Evolutionary conservation across 2,888 invertebrate species (phyloP).

Genomic region (Drosophila mercatorum): DNA sequence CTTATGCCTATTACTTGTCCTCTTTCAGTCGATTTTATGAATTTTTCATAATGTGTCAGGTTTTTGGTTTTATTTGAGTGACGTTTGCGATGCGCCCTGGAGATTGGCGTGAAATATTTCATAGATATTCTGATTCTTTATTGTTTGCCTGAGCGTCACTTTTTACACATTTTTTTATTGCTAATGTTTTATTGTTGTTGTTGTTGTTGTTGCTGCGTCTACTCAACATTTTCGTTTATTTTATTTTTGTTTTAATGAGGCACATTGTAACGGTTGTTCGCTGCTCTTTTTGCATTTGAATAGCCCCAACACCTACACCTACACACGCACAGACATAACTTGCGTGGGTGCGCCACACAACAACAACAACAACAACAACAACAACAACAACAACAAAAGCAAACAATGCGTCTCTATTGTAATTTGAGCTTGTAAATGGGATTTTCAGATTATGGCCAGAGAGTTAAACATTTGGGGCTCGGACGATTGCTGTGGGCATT

Average conservation of each 20-base stretch:
- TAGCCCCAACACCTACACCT: slow-evolving; percentile 44
- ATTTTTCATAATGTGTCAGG: slow-evolving; percentile 37
- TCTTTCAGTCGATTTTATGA: slow-evolving; percentile 36
- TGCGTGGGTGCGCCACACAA: slow-evolving; percentile 65
- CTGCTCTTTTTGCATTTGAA: slow-evolving; percentile 79
- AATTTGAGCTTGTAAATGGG: slow-evolving; percentile 70
- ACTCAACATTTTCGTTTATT: slow-evolving; percentile 36
- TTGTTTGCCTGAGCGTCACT: slow-evolving; percentile 65
- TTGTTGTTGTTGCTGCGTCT: slow-evolving; percentile 25
- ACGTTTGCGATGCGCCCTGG: slow-evolving; percentile 50
- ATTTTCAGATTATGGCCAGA: slow-evolving; percentile 59
- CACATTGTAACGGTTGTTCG: slow-evolving; percentile 74
- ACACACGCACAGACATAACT: slow-evolving; percentile 19
- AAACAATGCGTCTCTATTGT: slow-evolving; percentile 74
- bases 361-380: slow-evolving; percentile 31
- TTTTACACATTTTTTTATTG: slow-evolving; percentile 70
- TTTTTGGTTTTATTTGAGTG: slow-evolving; percentile 29
- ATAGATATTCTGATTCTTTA: slow-evolving; percentile 57
- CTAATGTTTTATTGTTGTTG: slow-evolving; percentile 51
- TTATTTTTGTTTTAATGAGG: slow-evolving; percentile 65
- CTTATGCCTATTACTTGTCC: slow-evolving; percentile 25
- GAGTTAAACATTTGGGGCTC: slow-evolving; percentile 42
- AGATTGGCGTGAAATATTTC: slow-evolving; percentile 77
- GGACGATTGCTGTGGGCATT: slow-evolving; percentile 53
- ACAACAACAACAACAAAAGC: slow-evolving; percentile 24